phyloP scores from a whole-genome alignment of 2,797 vertebrate species.

The Gymnothorax javanicus region DNA sequence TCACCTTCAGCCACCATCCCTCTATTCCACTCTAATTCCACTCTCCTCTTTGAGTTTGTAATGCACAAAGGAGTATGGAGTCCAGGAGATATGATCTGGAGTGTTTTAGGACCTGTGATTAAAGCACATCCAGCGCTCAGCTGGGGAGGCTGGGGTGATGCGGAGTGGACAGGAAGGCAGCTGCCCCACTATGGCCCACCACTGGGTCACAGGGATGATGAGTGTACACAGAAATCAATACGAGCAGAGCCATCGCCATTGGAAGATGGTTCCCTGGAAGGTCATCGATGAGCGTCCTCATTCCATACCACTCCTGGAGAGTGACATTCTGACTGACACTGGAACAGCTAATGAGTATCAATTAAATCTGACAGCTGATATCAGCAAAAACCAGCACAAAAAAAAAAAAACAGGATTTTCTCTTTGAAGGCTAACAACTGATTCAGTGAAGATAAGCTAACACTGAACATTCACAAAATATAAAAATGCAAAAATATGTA shows the following conservation, averaged over 20 bases:
- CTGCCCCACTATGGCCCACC: slow-evolving; percentile 37
- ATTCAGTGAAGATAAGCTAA: slow-evolving; percentile 7
- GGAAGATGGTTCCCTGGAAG: slow-evolving; percentile 39
- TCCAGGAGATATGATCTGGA: slow-evolving; percentile 33
- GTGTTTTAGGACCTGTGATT: slow-evolving; percentile 47
- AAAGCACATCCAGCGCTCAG: slow-evolving; percentile 33
- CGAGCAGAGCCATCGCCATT: slow-evolving; percentile 69
- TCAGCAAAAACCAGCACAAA: slow-evolving; percentile 34
- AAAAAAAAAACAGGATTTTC: not conserved
- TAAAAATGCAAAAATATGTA: not conserved
- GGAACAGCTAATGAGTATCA: slow-evolving; percentile 74
- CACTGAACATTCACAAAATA: not conserved
- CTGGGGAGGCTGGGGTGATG: slow-evolving; percentile 35
- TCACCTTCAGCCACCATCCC: slow-evolving; percentile 14
- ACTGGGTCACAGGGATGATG: slow-evolving; percentile 74
- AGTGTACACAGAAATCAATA: slow-evolving; percentile 69
- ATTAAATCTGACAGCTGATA: slow-evolving; percentile 47
- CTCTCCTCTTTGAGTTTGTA: not conserved
- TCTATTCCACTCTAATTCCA: slow-evolving; percentile 9
- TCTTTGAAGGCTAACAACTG: slow-evolving; percentile 11
- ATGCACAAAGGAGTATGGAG: slow-evolving; percentile 6
- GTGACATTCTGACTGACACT: slow-evolving; percentile 65
- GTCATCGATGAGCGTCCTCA: slow-evolving; percentile 74
- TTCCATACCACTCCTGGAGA: slow-evolving; percentile 69
- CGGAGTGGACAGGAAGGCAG: not conserved